phyloP scores from a whole-genome alignment of 2,888 invertebrate genomes.

The Crocallis elinguaria region DNA sequence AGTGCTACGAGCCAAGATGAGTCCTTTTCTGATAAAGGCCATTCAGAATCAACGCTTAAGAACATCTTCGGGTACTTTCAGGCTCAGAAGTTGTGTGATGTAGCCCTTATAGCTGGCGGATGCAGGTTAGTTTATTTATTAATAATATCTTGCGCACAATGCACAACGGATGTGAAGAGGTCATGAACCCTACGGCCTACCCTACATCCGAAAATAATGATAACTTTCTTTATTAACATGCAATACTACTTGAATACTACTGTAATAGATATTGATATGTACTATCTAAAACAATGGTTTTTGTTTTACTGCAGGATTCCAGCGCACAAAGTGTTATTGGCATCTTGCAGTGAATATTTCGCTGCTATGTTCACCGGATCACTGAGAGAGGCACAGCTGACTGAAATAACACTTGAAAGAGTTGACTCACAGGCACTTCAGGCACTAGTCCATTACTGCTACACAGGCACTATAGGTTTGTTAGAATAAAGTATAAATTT shows the following conservation, averaged over 20 bases:
- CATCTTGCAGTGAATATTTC: conserved; percentile 97
- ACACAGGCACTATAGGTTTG: conserved; percentile 90
- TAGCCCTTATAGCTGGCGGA: conserved; percentile 92
- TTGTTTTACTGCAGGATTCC: conserved; percentile 82
- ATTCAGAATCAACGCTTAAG: conserved; percentile 92
- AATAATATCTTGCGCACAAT: not conserved
- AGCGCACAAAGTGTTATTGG: conserved; percentile 94
- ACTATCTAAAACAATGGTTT: not conserved
- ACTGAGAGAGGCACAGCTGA: conserved; percentile 92
- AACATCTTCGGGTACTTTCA: conserved; percentile 93
- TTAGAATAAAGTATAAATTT: conserved; percentile 11
- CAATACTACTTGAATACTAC: not conserved
- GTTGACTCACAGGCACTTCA: conserved; percentile 94
- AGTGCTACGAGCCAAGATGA: conserved; percentile 91
- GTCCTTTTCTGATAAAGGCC: conserved; percentile 90
- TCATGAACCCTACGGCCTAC: conserved; percentile 27
- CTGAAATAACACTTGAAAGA: conserved; percentile 93
- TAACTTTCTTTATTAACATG: not conserved
- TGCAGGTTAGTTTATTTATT: conserved; percentile 77
- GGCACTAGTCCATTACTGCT: conserved; percentile 94
- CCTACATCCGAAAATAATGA: conserved; percentile 20
- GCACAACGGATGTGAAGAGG: conserved; percentile 25
- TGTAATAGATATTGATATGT: not conserved
- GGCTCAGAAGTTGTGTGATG: conserved; percentile 94
- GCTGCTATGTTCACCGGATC: conserved; percentile 97